A percentile compares a stretch with the other conserved stretches of the same genome.
phyloP scores from a whole-genome alignment of 2,113 vertebrate species.

The Sylvia atricapilla region DNA sequence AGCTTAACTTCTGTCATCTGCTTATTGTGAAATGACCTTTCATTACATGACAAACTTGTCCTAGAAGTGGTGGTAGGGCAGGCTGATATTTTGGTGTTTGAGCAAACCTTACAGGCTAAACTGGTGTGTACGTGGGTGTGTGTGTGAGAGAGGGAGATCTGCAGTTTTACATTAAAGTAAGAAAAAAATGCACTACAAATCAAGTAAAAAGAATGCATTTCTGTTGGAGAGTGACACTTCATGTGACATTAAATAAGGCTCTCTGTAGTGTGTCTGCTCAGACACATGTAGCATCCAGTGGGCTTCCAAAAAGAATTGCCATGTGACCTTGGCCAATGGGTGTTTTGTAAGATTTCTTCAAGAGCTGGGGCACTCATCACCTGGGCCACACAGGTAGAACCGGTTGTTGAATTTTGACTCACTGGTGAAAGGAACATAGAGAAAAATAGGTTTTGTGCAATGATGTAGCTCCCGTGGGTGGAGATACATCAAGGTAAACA shows the following conservation, averaged over 20 bases:
- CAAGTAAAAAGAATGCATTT: not conserved
- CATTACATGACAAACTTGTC: not conserved
- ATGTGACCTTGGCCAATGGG: not conserved
- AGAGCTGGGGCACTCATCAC: not conserved
- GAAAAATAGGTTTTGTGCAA: not conserved
- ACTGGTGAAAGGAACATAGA: not conserved
- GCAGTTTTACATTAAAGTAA: not conserved
- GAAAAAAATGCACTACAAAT: not conserved
- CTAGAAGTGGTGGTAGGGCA: not conserved
- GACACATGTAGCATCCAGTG: not conserved
- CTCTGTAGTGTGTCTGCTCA: not conserved
- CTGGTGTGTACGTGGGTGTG: not conserved
- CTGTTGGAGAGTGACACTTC: not conserved
- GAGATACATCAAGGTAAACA: not conserved
- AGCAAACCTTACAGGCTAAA: not conserved
- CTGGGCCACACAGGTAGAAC: not conserved
- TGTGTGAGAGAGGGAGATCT: not conserved
- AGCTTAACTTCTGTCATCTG: not conserved
- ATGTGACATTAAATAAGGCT: not conserved
- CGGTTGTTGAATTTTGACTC: not conserved
- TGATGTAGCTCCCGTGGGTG: not conserved
- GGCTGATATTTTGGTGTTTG: not conserved
- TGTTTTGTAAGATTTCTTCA: not conserved
- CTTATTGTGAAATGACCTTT: not conserved
- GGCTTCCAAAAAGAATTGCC: not conserved